Percentiles rank a stretch among this genome's conserved stretches.
Evolutionary conservation across 2,797 vertebrate species (phyloP).

Genomic region (Pteronotus mesoamericanus): DNA sequence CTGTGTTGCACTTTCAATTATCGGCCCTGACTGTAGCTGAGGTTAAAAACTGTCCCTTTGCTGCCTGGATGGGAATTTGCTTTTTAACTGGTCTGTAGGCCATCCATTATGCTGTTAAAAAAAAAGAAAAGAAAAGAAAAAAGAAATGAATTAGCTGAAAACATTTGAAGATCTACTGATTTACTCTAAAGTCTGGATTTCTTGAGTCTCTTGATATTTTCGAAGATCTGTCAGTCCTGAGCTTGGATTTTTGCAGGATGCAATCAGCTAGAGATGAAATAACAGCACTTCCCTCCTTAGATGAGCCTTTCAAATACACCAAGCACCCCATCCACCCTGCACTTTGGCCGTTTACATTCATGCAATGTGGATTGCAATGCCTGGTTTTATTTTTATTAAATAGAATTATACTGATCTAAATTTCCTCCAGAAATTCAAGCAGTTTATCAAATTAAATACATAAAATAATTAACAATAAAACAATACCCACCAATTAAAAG

Average conservation of each 20-base stretch:
- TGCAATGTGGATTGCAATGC: not conserved
- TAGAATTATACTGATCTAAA: not conserved
- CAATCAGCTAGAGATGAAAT: not conserved
- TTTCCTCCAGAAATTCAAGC: not conserved
- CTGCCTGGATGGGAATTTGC: not conserved
- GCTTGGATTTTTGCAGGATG: not conserved
- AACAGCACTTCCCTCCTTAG: not conserved
- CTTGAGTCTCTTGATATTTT: not conserved
- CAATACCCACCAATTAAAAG: not conserved
- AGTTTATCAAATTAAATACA: constrained; percentile 15
- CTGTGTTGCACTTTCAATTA: not conserved
- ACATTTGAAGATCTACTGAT: not conserved
- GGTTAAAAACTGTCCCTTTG: not conserved
- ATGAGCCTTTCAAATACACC: not conserved
- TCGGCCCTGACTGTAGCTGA: not conserved
- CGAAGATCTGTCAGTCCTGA: not conserved
- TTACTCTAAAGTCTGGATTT: constrained; percentile 2
- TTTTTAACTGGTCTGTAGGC: not conserved
- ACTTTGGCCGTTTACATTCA: not conserved
- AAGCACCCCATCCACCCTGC: not conserved
- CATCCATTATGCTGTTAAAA: not conserved
- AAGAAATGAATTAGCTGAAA: not conserved
- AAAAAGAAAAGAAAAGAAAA: not conserved
- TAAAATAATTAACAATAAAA: constrained; percentile 1
- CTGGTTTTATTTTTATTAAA: constrained; percentile 6